Evolutionary conservation across 2,113 vertebrate species (phyloP), one percentile per base, ranked within the genome.

Genomic region (Gymnogyps californianus): DNA sequence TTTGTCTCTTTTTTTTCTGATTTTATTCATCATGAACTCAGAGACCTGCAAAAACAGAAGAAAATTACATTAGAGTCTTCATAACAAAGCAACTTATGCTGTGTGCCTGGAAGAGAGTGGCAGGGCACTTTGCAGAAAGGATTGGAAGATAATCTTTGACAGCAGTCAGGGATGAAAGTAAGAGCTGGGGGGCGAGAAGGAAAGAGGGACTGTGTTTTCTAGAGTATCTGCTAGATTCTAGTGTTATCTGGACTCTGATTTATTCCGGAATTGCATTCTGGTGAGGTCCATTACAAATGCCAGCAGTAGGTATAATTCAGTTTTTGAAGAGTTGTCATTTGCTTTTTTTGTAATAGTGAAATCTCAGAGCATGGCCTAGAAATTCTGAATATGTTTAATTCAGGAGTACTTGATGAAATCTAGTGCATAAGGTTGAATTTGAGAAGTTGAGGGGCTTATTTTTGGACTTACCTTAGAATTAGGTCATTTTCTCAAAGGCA

Each of bases 1-100:
- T 10, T 42, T 34, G 4, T 11, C 29, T 11, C 29, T 20, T 40
- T 44, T 11, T 55, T 10, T 6, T 18, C 6, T 1, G 3, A 0
- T 71, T 76, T 85, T 52, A 69, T 79, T 93, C 7, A 32, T 65
- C 12, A 6, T 67, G 38, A 81, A 25, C 24, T 91, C 1, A 0
- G 38, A 76, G 13, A 61, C 24, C 8, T 65, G 44, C 29, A 72
- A 36, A 92, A 96, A 92, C 16, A 38, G 54, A 44, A 78, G 25
- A 64, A 70, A 71, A 61, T 65, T 49, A 22, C 4, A 3, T 84
- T 57, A 58, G 21, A 22, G 52, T 58, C 36, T 74, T 77, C 4
- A 18, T 62, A 49, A 15, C 19, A 54, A 82, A 89, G 38, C n/a
- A 42, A 9, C 21, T 59, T 85, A 24, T 0, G 9, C 38, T 64